Evolutionary conservation across 2,888 invertebrate species (phyloP).

Genomic region (Leptopilina myrica): DNA sequence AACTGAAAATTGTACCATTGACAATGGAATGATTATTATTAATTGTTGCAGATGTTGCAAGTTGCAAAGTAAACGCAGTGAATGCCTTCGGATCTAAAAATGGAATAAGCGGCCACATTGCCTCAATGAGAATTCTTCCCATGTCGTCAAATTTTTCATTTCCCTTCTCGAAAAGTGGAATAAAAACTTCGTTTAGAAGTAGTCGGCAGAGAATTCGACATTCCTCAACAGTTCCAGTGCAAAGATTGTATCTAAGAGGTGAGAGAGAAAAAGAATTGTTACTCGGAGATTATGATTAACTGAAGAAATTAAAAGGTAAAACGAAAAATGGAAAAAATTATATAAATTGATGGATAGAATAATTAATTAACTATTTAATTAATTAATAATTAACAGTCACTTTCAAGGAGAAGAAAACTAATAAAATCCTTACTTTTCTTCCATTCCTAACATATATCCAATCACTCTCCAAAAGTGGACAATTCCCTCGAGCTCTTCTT

Average conservation of each 20-base stretch:
- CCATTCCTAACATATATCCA: conserved; percentile 88
- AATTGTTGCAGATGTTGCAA: conserved; percentile 74
- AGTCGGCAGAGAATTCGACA: conserved; percentile 80
- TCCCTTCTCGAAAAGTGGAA: conserved; percentile 80
- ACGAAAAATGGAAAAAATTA: background rate
- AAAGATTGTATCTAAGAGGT: conserved; percentile 83
- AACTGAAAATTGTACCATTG: conserved; percentile 59
- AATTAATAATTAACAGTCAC: too few relatives aligned
- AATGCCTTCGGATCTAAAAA: conserved; percentile 80
- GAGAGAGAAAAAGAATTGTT: background rate
- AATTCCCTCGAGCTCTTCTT: conserved; percentile 85
- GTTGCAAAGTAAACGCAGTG: conserved; percentile 79
- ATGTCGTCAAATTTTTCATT: conserved; percentile 82
- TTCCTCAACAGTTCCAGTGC: conserved; percentile 81
- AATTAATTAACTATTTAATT: background rate
- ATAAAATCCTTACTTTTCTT: conserved; percentile 82
- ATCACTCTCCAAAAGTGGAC: conserved; percentile 91
- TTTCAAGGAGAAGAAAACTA: background rate
- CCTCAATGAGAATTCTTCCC: conserved; percentile 82
- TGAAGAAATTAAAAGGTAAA: background rate
- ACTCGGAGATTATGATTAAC: conserved; percentile 30
- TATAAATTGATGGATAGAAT: too few relatives aligned
- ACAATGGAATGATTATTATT: conserved; percentile 71
- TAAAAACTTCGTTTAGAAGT: conserved; percentile 80
- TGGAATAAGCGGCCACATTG: conserved; percentile 84